Evolutionary conservation across 2,888 invertebrate species (phyloP), one percentile per base, ranked within the genome.

Genomic region (Diploptera punctata): DNA sequence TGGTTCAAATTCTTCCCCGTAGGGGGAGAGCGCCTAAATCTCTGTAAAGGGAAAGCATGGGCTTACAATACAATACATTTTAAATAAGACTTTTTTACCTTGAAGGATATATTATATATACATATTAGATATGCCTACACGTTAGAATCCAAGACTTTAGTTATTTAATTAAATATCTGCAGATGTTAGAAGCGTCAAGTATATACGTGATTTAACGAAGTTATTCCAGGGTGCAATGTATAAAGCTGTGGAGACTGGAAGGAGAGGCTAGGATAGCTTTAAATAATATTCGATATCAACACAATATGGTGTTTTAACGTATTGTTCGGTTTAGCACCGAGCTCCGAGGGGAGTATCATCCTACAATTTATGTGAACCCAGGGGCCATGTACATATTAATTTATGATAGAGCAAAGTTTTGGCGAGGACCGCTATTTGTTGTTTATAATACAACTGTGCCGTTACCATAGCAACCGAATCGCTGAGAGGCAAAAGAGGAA

Each of bases 241-340:
- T 1, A 4, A 21, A 5, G 13, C 52, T 3, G 52, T 52, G 13
- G 13, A 52, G 19, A 10, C 3, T 4, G 1, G 24, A 24, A 52
- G 24, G 52, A 21, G 24, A 21, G 10, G 52, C 10, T 7, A 4
- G 3, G 24, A 24, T 3, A 13, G 24, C 13, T 52, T 52, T 18
- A 52, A 52, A 52, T 24, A 52, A 52, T 24, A 52, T 52, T 52
- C 52, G 52, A 24, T 52, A 52, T 52, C 52, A 52, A 52, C 52
- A 52, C 52, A 9, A 52, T 52, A 52, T 9, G 7, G 24, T 24
- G 24, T 52, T 52, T 52, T 52, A 52, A 52, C 10, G 52, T 52
- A 52, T 52, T 52, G 52, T 52, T 52, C 19, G 19, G 49, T 21
- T 49, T 19, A n/a, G 49, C 18, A 49, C 18, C 13, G 18, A 3